phyloP scores from a whole-genome alignment of 2,113 vertebrate genomes.

The Thalassarche chlororhynchos region DNA sequence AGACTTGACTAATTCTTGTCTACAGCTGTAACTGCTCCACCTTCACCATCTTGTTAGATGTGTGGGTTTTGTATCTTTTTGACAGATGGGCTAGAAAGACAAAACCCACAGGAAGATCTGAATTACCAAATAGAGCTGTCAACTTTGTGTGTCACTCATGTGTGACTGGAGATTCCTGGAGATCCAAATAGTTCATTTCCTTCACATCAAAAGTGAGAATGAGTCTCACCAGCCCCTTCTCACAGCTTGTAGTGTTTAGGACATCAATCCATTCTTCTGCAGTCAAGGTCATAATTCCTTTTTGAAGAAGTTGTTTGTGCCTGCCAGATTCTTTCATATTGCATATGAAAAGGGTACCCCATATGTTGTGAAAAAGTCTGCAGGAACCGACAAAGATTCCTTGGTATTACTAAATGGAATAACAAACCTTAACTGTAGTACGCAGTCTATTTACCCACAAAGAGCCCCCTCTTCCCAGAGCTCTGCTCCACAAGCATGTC shows the following conservation, averaged over 20 bases:
- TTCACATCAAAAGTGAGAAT: not conserved
- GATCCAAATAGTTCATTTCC: not conserved
- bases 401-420: not conserved
- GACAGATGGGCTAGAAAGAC: not conserved
- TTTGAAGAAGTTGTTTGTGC: not conserved
- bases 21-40: not conserved
- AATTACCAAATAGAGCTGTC: not conserved
- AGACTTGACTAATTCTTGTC: not conserved
- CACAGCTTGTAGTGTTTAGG: not conserved
- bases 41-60: not conserved
- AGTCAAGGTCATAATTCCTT: not conserved
- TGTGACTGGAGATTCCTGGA: not conserved
- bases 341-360: not conserved
- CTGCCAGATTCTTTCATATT: not conserved
- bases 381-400: not conserved
- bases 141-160: not conserved
- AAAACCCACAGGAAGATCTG: not conserved
- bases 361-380: not conserved
- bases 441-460: not conserved
- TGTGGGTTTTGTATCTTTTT: not conserved
- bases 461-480: not conserved
- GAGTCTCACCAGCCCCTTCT: not conserved
- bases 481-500: not conserved
- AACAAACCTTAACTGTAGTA: not conserved
- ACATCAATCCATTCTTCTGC: not conserved